Percentiles rank a stretch among this genome's conserved stretches.
These are phyloP conservation scores for Zaprionus taronus DNA, from an alignment of 1,140 invertebrate genomes.

Conservation along the genomic window DNA sequence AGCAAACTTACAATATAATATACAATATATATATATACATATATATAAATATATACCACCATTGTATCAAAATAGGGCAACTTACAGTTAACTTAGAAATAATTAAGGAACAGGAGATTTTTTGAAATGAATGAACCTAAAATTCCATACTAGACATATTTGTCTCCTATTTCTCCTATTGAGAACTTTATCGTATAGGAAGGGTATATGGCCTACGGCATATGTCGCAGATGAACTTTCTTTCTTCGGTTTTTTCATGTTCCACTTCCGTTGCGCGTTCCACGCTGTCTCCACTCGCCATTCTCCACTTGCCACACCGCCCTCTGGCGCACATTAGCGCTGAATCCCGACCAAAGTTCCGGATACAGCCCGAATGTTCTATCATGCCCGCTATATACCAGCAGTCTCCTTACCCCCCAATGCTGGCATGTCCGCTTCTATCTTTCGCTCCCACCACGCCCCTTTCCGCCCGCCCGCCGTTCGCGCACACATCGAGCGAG, in stretches of 20 bases:
- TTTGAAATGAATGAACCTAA: too few relatives aligned
- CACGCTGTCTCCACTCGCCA: neutral
- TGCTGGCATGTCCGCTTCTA: neutral
- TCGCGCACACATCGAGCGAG: constrained; percentile 14
- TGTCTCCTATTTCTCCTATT: too few relatives aligned
- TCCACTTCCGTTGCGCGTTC: constrained; percentile 21
- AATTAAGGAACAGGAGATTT: too few relatives aligned
- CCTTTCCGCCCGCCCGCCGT: neutral
- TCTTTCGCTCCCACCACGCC: neutral
- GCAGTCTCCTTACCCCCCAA: neutral
- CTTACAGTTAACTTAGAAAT: too few relatives aligned
- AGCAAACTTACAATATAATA: too few relatives aligned
- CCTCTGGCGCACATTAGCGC: constrained; percentile 47
- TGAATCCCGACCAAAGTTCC: constrained; percentile 41
- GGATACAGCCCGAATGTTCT: constrained; percentile 38
- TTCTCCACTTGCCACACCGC: neutral
- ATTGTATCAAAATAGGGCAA: too few relatives aligned
- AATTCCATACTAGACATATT: too few relatives aligned
- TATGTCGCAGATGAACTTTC: neutral
- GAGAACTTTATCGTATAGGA: too few relatives aligned
- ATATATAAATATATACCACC: too few relatives aligned
- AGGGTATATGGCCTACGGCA: neutral
- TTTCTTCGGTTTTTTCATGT: neutral
- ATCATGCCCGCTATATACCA: constrained; percentile 1
- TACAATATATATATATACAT: too few relatives aligned